Evolutionary conservation across 2,113 vertebrate species (phyloP), one percentile per base, ranked within the genome.

Genomic region (Chelonoidis abingdonii): DNA sequence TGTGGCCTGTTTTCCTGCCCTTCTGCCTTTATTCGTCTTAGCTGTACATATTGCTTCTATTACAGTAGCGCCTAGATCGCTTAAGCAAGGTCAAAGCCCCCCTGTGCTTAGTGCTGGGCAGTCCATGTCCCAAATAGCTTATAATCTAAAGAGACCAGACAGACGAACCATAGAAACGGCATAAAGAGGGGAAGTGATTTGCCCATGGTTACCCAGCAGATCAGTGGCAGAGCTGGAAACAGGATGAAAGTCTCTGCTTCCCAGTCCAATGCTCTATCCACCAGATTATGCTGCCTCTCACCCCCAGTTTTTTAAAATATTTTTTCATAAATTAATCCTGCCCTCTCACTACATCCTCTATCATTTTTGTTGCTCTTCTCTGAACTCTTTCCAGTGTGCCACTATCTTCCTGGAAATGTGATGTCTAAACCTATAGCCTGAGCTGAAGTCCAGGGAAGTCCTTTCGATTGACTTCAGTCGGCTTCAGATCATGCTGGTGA

Each of bases 21-120:
- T 95, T 78, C 49, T 92, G 49, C 41, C n/a, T 92, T 80, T 38
- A 16, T 44, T 78, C 83, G 38, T 57, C 81, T 80, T 19, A 54
- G 49, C 52, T 3, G 0, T 29, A 65, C 27, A 29, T 57, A 52
- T 5, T 50, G 35, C 50, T 80, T 52, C 41, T 52, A 84, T 25
- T 78, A 10, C 49, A 38, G 8, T 80, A 14, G 25, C 62, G 9
- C 35, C 69, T 21, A 75, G n/a, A 75, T 38, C 7, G 21, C n/a
- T 10, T 19, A 75, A 75, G 17, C 35, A 24, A 38, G 86, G 21
- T 49, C 29, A 38, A 35, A 29, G 22, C 31, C 4, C 44, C 49
- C 44, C 11, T 1, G 0, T 47, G 75, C 10, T 22, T 38, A 56
- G 35, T 44, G 24, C 41, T 41, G 80, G 35, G n/a, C 80, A 25